phyloP scores from a whole-genome alignment of 2,113 vertebrate species.

The Istiophorus platypterus region DNA sequence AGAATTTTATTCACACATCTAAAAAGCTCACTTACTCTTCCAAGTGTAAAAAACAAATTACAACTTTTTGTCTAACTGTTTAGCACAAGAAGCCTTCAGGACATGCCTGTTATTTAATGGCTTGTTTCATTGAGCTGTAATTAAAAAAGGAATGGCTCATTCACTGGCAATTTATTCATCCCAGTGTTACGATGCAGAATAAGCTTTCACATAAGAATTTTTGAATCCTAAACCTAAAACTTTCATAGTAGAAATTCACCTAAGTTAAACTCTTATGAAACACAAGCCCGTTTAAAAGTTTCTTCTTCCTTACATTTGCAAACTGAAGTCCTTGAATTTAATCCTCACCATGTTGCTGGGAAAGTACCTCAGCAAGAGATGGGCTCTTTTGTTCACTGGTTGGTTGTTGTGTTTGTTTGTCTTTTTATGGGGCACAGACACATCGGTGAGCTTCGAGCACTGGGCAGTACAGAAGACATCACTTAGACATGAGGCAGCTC shows the following conservation, averaged over 20 bases:
- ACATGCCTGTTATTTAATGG: background rate
- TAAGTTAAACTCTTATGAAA: background rate
- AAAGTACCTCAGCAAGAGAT: background rate
- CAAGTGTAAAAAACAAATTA: constrained; percentile 2
- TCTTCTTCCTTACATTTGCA: background rate
- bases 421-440: background rate
- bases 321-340: background rate
- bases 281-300: background rate
- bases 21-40: constrained; percentile 12
- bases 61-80: background rate
- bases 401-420: background rate
- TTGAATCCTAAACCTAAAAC: background rate
- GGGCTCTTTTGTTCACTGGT: background rate
- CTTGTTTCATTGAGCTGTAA: background rate
- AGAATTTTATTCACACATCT: constrained; percentile 4
- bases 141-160: background rate
- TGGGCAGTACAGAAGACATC: background rate
- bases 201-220: background rate
- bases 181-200: background rate
- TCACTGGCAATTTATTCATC: background rate
- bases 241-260: background rate
- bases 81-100: background rate
- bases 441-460: background rate
- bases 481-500: background rate
- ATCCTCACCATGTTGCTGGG: background rate